Conservation (phyloP, 2,113 vertebrate species). For the Hiodon alosoides region DNA sequence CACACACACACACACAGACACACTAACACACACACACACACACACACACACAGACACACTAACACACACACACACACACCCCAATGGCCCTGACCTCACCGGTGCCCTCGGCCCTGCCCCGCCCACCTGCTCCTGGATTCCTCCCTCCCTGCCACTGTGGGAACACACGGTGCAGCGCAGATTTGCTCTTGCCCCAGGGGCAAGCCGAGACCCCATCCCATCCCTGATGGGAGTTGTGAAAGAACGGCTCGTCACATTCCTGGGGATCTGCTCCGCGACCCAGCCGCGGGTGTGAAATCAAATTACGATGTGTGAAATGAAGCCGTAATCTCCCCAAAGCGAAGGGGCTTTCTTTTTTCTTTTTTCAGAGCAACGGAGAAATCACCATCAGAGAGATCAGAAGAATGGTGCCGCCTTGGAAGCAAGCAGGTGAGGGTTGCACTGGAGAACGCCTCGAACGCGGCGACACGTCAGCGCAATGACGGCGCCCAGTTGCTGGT, state of each 20-base stretch:
- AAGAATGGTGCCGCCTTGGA: background rate
- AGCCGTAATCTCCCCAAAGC: constrained; percentile 19
- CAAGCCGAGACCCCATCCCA: background rate
- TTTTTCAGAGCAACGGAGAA: no score
- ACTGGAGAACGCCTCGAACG: no score
- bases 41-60: no score
- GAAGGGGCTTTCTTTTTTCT: constrained; percentile 19
- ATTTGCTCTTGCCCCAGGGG: background rate
- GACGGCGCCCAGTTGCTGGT: no score
- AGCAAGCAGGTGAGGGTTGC: no score
- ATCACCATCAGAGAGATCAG: constrained; percentile 21
- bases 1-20: no score
- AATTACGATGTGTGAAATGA: constrained; percentile 56
- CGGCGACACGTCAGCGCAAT: no score
- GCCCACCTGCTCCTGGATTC: constrained; percentile 8
- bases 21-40: no score
- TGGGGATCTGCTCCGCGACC: constrained; percentile 37
- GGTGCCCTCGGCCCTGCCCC: background rate
- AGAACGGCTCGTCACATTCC: constrained; percentile 10
- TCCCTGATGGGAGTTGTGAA: background rate
- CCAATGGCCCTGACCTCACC: background rate
- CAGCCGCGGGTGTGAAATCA: constrained; percentile 46
- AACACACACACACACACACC: no score
- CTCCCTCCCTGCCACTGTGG: background rate
- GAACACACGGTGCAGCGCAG: background rate